Conservation (phyloP, 2,113 vertebrate genomes). For the Bos javanicus region DNA sequence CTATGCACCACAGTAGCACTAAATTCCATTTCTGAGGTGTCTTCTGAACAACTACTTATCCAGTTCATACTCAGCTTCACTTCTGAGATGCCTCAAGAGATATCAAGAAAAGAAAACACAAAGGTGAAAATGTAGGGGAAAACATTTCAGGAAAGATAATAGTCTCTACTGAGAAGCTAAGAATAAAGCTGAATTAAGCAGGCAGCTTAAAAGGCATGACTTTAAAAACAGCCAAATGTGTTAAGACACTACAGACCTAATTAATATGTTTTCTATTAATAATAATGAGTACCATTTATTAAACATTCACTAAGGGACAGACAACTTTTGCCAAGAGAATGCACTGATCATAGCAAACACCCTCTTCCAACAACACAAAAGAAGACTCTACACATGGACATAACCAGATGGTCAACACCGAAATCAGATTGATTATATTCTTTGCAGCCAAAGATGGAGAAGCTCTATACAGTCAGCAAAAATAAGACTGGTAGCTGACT, state of each 20-base stretch:
- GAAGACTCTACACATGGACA: too few species aligned
- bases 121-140: neutral
- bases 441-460: too few species aligned
- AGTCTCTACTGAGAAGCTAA: neutral
- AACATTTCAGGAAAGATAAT: neutral
- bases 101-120: neutral
- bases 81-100: neutral
- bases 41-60: neutral
- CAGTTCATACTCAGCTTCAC: neutral
- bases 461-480: too few species aligned
- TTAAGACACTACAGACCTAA: conserved; percentile 38
- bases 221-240: conserved; percentile 41
- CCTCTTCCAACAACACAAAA: too few species aligned
- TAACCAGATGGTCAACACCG: too few species aligned
- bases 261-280: conserved; percentile 50
- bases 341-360: too few species aligned
- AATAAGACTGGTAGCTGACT: too few species aligned
- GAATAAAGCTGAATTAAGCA: conserved; percentile 28
- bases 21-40: neutral
- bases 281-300: conserved; percentile 46
- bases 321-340: too few species aligned
- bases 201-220: neutral
- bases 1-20: neutral
- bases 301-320: conserved; percentile 33
- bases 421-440: too few species aligned